Conservation (phyloP, 2,113 vertebrate genomes). For the Glaucidium brasilianum region DNA sequence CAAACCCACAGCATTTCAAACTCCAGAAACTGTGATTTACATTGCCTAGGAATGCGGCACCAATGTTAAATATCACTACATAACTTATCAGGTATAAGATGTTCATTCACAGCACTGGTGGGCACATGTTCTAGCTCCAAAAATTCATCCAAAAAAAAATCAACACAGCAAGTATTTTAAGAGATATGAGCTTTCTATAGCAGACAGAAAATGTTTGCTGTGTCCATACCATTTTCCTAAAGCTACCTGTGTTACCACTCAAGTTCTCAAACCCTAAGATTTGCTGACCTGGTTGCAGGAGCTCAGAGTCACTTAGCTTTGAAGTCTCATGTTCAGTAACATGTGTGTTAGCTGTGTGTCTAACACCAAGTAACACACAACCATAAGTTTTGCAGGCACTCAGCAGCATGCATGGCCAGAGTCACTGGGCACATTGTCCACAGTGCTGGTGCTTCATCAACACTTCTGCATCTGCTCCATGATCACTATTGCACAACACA, state of each 20-base stretch:
- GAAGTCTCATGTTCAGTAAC: accelerated
- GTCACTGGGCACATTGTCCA: accelerated
- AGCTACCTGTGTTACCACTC: neutral
- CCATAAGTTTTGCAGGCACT: accelerated
- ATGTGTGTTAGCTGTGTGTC: accelerated
- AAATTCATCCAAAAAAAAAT: neutral
- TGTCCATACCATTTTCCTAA: neutral
- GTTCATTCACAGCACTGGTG: neutral
- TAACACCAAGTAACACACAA: neutral
- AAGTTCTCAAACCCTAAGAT: neutral
- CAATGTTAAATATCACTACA: neutral
- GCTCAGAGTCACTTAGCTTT: neutral
- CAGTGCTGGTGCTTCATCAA: neutral
- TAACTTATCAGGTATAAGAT: neutral
- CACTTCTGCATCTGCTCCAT: neutral
- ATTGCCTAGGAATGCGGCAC: neutral
- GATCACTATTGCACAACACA: accelerated
- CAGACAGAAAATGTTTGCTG: neutral
- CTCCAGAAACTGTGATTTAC: neutral
- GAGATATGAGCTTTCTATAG: neutral
- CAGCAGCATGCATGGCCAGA: accelerated
- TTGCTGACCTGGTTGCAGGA: neutral
- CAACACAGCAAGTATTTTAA: neutral
- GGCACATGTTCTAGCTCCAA: neutral
- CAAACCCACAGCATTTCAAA: neutral